Evolutionary conservation across 2,888 invertebrate species (phyloP).

Genomic region (Napeogenes sylphis): DNA sequence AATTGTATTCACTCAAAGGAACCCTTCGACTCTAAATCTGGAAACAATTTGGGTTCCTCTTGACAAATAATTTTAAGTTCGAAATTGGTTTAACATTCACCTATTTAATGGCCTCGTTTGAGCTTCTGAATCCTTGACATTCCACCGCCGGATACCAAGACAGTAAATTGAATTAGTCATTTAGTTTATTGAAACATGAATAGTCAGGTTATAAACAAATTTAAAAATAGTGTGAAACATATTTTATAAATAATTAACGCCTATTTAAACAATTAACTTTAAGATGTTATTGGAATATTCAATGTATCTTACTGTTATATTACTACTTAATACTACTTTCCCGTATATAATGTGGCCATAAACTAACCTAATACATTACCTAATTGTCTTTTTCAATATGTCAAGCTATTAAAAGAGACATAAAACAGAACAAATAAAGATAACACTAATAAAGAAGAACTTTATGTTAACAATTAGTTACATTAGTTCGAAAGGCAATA

Average conservation of each 20-base stretch:
- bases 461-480: conserved; percentile 30
- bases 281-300: too few relatives aligned
- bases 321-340: not conserved
- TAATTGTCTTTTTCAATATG: conserved; percentile 20
- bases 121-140: conserved; percentile 45
- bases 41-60: conserved; percentile 67
- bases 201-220: not conserved
- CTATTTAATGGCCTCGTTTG: conserved; percentile 56
- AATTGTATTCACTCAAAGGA: conserved; percentile 43
- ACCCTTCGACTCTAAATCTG: conserved; percentile 70
- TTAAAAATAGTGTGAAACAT: not conserved
- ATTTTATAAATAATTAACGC: not conserved
- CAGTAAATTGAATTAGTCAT: conserved; percentile 16
- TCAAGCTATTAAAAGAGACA: conserved; percentile 21
- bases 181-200: conserved; percentile 13
- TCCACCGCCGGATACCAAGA: conserved; percentile 29
- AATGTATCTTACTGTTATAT: too few relatives aligned
- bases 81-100: conserved; percentile 62
- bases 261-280: too few relatives aligned
- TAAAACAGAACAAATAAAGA: conserved; percentile 24
- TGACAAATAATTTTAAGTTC: conserved; percentile 70
- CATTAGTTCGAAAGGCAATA: conserved; percentile 25
- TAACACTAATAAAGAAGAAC: conserved; percentile 27
- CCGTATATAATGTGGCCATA: conserved; percentile 4
- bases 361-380: conserved; percentile 15